A percentile compares a stretch with the other conserved stretches of the same genome.
These are phyloP conservation scores for Lates calcarifer DNA, from an alignment of 2,113 vertebrate genomes.

Conservation along the genomic window DNA sequence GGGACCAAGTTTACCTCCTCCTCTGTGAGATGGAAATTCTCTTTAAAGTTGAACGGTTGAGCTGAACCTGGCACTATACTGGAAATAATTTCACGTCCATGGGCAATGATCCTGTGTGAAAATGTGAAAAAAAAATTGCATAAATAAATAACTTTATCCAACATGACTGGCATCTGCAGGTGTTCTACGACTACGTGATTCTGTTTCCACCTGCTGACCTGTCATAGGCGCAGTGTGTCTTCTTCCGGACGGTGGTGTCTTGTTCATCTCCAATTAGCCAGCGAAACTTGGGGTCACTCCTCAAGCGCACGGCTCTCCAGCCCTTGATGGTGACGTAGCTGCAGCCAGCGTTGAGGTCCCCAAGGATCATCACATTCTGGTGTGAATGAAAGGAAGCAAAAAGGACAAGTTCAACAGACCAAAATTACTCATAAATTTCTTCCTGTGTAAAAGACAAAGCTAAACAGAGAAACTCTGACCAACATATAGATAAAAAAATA, in stretches of 20 bases:
- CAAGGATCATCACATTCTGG: slow-evolving; percentile 88
- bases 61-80: slow-evolving; percentile 85
- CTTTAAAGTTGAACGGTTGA: slow-evolving; percentile 87
- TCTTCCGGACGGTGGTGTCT: slow-evolving; percentile 88
- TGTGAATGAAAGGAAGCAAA: not conserved
- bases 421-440: not conserved
- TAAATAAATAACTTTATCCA: not conserved
- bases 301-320: slow-evolving; percentile 84
- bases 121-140: not conserved
- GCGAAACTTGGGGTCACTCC: slow-evolving; percentile 81
- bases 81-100: slow-evolving; percentile 82
- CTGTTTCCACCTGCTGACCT: slow-evolving; percentile 72
- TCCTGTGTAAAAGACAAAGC: not conserved
- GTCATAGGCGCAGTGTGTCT: slow-evolving; percentile 88
- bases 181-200: not conserved
- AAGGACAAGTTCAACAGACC: slow-evolving; percentile 12
- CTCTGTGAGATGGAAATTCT: slow-evolving; percentile 80
- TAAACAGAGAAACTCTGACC: not conserved
- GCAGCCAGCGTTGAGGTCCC: slow-evolving; percentile 91
- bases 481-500: not conserved
- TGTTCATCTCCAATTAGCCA: slow-evolving; percentile 90
- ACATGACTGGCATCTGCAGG: not conserved
- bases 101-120: slow-evolving; percentile 86
- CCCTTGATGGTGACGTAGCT: slow-evolving; percentile 85
- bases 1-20: slow-evolving; percentile 79